Conservation (phyloP, 2,113 vertebrate species). For the Ophthalmolycus amberensis region DNA sequence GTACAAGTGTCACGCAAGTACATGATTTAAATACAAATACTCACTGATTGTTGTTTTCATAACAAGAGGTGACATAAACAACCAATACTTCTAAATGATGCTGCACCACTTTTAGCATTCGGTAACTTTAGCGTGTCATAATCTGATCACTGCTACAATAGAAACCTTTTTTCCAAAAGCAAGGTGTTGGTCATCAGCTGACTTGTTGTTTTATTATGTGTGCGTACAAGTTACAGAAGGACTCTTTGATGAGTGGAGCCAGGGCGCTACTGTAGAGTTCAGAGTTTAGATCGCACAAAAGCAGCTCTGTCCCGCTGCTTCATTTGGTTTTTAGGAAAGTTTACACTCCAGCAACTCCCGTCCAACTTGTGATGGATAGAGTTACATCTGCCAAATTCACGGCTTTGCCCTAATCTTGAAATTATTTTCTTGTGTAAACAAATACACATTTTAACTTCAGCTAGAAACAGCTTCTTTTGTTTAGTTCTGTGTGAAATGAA, state of each 20-base stretch:
- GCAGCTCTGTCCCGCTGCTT: conserved; percentile 1
- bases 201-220: background rate
- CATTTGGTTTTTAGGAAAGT: too few relatives aligned
- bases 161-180: background rate
- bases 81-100: background rate
- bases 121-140: background rate
- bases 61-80: background rate
- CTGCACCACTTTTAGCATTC: background rate
- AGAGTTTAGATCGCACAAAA: background rate
- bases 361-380: background rate
- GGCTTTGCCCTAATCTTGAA: background rate
- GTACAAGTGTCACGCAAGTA: background rate
- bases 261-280: background rate
- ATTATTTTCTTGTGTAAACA: background rate
- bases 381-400: background rate
- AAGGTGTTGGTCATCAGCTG: background rate
- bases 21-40: background rate
- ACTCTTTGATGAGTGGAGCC: background rate
- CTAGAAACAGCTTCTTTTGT: background rate
- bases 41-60: background rate
- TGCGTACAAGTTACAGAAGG: background rate
- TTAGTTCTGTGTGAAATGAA: background rate
- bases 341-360: background rate
- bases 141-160: background rate
- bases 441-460: background rate